Base-by-base conservation (phyloP, 2,113 vertebrate species). In the Montifringilla adamsi region DNA sequence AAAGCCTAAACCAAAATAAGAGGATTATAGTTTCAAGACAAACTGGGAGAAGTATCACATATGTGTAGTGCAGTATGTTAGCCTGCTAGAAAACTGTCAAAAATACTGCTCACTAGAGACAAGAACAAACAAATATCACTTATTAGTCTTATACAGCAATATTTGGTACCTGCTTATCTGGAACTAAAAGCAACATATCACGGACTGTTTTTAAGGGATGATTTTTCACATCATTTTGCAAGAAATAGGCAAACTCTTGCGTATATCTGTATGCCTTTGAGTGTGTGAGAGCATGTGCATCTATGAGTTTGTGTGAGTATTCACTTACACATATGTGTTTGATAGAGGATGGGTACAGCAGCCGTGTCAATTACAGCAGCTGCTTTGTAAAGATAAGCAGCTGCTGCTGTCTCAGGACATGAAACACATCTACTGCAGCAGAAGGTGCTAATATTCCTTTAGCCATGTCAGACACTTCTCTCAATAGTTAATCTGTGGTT, bases 241-340 rank as follows among this genome's bases (percentile, higher is more conserved):
- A 72, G 49, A 70, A 79, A 80, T 4, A 66, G 24, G 15, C 24
- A 60, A 84, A 41, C 2, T 15, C 9, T 24, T n/a, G 4, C 19
- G 20, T 35, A 22, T 24, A 10, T 69, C 30, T 26, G 13, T 10
- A 39, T 22, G 30, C 14, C 23, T 62, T 49, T 70, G 39, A 18
- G 7, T 47, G 28, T 10, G 6, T 31, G 19, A 27, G 21, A 9
- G 12, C 41, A 15, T 19, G 11, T 9, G 9, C 21, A 23, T 39
- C 8, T 47, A 12, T 20, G 5, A 33, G 8, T 46, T 4, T 18
- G 5, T 21, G 14, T 14, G 30, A 37, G 7, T 43, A 28, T 64
- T 50, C 31, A n/a, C 14, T 39, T 8, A 31, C 15, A 63, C 3
- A 4, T 4, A 67, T 0, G 0, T 60, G 43, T 8, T 41, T 83